Evolutionary conservation across 2,888 invertebrate species (phyloP).

Genomic region (Dione vanillae): DNA sequence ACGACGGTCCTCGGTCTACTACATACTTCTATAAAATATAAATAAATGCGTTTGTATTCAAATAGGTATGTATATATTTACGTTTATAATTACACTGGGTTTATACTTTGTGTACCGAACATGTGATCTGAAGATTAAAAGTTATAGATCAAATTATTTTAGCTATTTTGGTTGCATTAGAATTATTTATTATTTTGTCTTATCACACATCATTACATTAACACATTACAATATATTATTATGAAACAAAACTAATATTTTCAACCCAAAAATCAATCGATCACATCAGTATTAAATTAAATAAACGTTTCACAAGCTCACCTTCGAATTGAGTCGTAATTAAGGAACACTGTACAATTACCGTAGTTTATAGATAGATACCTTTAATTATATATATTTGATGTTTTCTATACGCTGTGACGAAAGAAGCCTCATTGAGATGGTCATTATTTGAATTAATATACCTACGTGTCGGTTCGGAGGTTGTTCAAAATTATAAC

Average conservation of each 20-base stretch:
- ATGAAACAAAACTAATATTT: neutral
- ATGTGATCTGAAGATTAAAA: too few species aligned
- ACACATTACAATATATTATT: neutral
- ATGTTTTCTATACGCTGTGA: slow-evolving; percentile 82
- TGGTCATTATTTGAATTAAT: slow-evolving; percentile 82
- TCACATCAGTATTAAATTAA: slow-evolving; percentile 35
- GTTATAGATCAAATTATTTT: too few species aligned
- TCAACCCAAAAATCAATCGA: slow-evolving; percentile 28
- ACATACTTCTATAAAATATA: too few species aligned
- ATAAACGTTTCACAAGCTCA: slow-evolving; percentile 61
- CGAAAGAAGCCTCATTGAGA: slow-evolving; percentile 77
- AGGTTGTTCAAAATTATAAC: slow-evolving; percentile 76
- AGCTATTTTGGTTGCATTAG: too few species aligned
- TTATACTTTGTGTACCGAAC: too few species aligned
- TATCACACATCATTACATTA: neutral
- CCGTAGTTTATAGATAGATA: slow-evolving; percentile 81
- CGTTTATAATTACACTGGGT: too few species aligned
- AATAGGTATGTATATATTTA: too few species aligned
- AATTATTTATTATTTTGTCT: too few species aligned
- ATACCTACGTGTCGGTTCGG: slow-evolving; percentile 82
- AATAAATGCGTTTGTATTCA: too few species aligned
- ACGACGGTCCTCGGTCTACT: too few species aligned
- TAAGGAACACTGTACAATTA: slow-evolving; percentile 80
- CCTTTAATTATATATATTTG: slow-evolving; percentile 82
- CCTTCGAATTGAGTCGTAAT: slow-evolving; percentile 77